A percentile compares a stretch with the other conserved stretches of the same genome.
Conservation (phyloP, 1,140 invertebrate species). For the Neotoxoptera formosana region DNA sequence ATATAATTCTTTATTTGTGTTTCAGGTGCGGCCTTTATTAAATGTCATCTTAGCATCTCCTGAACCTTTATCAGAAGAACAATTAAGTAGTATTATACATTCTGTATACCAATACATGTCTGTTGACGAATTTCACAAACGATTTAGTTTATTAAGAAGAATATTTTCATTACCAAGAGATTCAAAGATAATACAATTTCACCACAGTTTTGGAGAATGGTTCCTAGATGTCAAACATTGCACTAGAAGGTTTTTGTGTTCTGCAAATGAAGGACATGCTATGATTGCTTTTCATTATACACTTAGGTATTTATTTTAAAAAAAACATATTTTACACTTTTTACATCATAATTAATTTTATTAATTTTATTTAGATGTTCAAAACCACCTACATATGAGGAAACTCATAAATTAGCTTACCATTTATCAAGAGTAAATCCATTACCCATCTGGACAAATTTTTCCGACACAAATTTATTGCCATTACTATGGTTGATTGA, state of each 20-base stretch:
- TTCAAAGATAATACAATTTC: conserved; percentile 75
- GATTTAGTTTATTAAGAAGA: conserved; percentile 80
- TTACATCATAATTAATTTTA: background rate
- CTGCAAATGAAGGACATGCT: conserved; percentile 84
- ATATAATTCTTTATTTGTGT: background rate
- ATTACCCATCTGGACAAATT: conserved; percentile 47
- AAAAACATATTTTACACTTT: background rate
- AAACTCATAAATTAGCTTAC: conserved; percentile 29
- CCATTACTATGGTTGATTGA: conserved; percentile 48
- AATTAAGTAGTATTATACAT: conserved; percentile 82
- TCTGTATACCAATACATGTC: conserved; percentile 82
- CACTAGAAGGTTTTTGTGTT: conserved; percentile 91
- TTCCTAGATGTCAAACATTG: conserved; percentile 95
- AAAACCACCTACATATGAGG: background rate
- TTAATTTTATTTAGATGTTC: conserved; percentile 19
- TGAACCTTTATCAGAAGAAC: conserved; percentile 80
- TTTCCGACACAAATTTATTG: conserved; percentile 40
- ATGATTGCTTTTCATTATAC: conserved; percentile 88
- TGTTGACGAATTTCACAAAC: conserved; percentile 83
- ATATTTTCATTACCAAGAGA: conserved; percentile 71
- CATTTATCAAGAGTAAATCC: conserved; percentile 53
- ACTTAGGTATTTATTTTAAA: conserved; percentile 63
- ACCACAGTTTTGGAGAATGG: conserved; percentile 94
- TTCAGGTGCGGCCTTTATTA: conserved; percentile 76
- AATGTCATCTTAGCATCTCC: conserved; percentile 89